Evolutionary conservation across 2,797 vertebrate species (phyloP), one percentile per base, ranked within the genome.

Genomic region (Rousettus madagascariensis): DNA sequence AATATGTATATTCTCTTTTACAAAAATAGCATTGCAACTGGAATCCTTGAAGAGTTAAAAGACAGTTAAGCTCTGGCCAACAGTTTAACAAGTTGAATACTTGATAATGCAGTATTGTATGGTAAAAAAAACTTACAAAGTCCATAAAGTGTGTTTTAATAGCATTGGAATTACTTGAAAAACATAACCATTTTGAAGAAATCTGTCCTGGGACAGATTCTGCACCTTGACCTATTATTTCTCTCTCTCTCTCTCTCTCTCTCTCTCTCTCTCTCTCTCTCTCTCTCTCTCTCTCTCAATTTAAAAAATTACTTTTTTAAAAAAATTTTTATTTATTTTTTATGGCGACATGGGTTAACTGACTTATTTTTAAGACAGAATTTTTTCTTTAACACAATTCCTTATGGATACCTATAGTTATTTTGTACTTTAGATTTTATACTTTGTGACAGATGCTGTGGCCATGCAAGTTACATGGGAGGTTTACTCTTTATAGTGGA

Each of bases 141-240:
- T 71, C 24, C 10, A 93, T 94, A 71, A 65, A 75, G 22, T 91
- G 26, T 80, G 26, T 85, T 90, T 95, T 91, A 85, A 80, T 41
- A 75, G n/a, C 38, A 71, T 86, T 89, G 36, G 55, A 82, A 88
- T 91, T 93, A 84, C 61, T 90, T 85, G 79, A 75, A 88, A 95
- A 89, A 38, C 24, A 46, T 36, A n/a, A n/a, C 53, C 3, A 15
- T 88, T 84, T 95, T 93, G 11, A 66, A 87, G 77, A 91, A 83
- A 33, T 72, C 38, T 72, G 12, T 88, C n/a, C 33, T 53, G 41
- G 36, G 30, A 41, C 63, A 90, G 43, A 43, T 77, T 69, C 38
- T 86, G 43, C 61, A 59, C 20, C 33, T 74, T 92, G 71, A 57
- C 10, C 7, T 46, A 15, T 46, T 46, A 46, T 15, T 49, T 49